These are phyloP conservation scores for Heliangelus exortis DNA, from an alignment of 2,797 vertebrate species.

Conservation along the genomic window DNA sequence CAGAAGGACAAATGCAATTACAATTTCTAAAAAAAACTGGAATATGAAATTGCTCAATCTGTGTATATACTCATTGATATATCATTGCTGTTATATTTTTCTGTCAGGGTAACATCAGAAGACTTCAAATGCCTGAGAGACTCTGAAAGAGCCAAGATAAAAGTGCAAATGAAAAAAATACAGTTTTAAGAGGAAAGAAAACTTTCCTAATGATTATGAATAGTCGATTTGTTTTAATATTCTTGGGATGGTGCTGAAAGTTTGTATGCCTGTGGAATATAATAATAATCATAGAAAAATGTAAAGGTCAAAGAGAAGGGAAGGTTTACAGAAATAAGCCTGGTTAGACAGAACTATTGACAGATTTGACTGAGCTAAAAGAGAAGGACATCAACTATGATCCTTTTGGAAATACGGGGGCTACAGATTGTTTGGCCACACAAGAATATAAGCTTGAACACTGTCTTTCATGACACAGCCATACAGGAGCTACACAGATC, in stretches of 20 bases:
- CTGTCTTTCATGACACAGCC: not conserved
- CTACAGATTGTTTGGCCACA: not conserved
- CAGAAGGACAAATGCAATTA: constrained; percentile 26
- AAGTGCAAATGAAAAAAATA: not conserved
- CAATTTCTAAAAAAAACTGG: not conserved
- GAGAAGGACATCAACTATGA: not conserved
- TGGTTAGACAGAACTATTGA: not conserved
- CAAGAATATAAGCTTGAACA: not conserved
- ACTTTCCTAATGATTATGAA: not conserved
- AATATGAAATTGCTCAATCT: not conserved
- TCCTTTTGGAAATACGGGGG: not conserved
- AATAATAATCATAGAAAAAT: not conserved
- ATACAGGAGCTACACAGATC: not conserved
- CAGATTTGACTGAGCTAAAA: not conserved
- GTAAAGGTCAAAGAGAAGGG: not conserved
- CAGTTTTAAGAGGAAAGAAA: not conserved
- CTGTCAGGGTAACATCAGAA: not conserved
- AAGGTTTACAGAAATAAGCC: not conserved
- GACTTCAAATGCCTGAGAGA: not conserved
- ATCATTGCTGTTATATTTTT: not conserved
- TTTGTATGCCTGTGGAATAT: not conserved
- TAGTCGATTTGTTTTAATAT: not conserved
- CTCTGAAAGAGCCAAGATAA: not conserved
- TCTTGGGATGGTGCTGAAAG: not conserved
- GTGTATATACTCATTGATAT: not conserved